Base-by-base conservation (phyloP, 2,888 invertebrate genomes). In the Drepana falcataria region DNA sequence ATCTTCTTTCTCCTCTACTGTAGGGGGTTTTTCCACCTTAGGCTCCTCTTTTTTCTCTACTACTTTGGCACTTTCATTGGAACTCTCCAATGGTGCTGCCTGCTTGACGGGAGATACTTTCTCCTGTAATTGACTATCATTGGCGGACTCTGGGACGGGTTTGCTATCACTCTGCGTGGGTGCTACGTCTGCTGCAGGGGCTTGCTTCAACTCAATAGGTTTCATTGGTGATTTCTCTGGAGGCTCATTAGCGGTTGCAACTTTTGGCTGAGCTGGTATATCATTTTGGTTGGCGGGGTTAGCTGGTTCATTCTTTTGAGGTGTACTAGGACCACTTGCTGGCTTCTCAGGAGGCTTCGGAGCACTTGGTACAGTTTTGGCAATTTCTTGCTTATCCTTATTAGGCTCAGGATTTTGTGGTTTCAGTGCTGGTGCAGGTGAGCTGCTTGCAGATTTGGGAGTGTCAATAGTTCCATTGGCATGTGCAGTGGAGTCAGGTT, bases 381-480 rank as follows among this genome's bases (percentile, higher is more conserved):
- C 84, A 61, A 88, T 86, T 61, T 90, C 88, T 59, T 82, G 86
- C 61, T 87, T 90, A 34, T 89, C 86, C 66, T 88, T 87, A 59
- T 81, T 85, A 35, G 75, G 63, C 66, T 90, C 90, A 52, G 84
- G 77, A 54, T 89, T 87, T 48, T 83, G 85, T 40, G 89, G 79
- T 65, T 89, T 90, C 40, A 89, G 57, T 48, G 77, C 55, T 34
- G 76, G 55, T 0, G 21, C 21, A 21, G 86, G 81, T 53, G 85
- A 76, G 70, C 77, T 87, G 0, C 82, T 55, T 6, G 71, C 79
- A 35, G 87, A 65, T 68, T 87, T 88, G 1, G 89, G 84, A 1
- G 85, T 85, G 33, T 91, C 91, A 61, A 90, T 68, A 37, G 87
- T 87, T 5, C 91, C 91, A 66, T 91, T 91, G 2, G 90, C 73